Evolutionary conservation across 1,140 invertebrate species (phyloP), one percentile per base, ranked within the genome.

Genomic region (Leptonema lineaticorne): DNA sequence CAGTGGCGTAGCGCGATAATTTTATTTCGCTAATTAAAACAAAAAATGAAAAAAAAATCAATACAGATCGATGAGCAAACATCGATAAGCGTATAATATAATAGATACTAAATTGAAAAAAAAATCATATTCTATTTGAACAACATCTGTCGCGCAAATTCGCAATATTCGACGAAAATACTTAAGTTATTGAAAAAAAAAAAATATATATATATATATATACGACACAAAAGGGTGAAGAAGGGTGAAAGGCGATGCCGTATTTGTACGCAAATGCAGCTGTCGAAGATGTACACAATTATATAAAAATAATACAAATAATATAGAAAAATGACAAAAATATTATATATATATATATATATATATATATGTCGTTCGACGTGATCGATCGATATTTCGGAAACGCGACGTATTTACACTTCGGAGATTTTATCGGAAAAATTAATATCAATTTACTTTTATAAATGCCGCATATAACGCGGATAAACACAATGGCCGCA

Each of bases 181-280:
- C 30, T 57, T 53, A 57, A 65, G 63, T 65, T 53, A 37, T 30
- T 66, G 28, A 30, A n/a, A n/a, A n/a, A n/a, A n/a, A n/a, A n/a
- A n/a, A n/a, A n/a, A n/a, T n/a, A n/a, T n/a, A n/a, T n/a, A n/a
- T n/a, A n/a, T n/a, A n/a, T n/a, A n/a, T n/a, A n/a, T n/a, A n/a
- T n/a, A n/a, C n/a, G n/a, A n/a, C n/a, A n/a, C n/a, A 57, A 33
- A 59, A 53, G 64, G 29, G 30, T 53, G 28, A 14, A 66, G 48
- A 66, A 66, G 64, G 64, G 64, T 66, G 64, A 66, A 66, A 66
- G 64, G 57, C 28, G 41, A 37, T 37, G 14, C 37, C n/a, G n/a
- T n/a, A 48, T 45, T 48, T 46, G 7, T 41, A 41, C 30, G 11
- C 37, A 11, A 11, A 28, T 33, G 50, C 64, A 66, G 64, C 64